Evolutionary conservation across 2,888 invertebrate genomes (phyloP).

Genomic region (Colletes collaris): DNA sequence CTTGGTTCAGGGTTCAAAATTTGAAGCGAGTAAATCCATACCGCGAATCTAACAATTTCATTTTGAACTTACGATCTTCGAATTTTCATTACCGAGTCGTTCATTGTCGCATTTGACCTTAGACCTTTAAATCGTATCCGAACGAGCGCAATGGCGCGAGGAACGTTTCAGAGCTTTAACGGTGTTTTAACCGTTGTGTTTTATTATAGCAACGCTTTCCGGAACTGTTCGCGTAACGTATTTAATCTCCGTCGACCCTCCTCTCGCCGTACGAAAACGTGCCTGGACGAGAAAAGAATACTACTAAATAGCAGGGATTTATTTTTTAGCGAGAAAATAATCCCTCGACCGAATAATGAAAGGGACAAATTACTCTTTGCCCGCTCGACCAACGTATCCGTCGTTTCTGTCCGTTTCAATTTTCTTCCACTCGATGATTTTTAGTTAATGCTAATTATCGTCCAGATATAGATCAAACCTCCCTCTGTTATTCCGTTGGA

Average conservation of each 20-base stretch:
- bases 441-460: background rate
- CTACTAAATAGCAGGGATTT: constrained; percentile 1
- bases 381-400: background rate
- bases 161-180: constrained; percentile 32
- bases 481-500: too few species aligned
- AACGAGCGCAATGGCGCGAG: constrained; percentile 29
- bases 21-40: background rate
- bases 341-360: background rate
- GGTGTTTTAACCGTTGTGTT: constrained; percentile 28
- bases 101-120: constrained; percentile 46
- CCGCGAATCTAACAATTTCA: too few species aligned
- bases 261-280: too few species aligned
- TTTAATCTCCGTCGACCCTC: background rate
- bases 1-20: too few species aligned
- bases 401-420: background rate
- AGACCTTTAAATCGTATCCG: constrained; percentile 35
- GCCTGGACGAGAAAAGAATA: too few species aligned
- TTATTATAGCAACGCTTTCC: constrained; percentile 23
- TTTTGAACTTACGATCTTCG: too few species aligned
- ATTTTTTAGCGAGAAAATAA: constrained; percentile 15
- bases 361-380: background rate
- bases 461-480: too few species aligned
- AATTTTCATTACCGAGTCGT: background rate
- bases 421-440: background rate
- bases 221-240: constrained; percentile 17